phyloP scores from a whole-genome alignment of 2,888 invertebrate species.

The Cerastoderma edule region DNA sequence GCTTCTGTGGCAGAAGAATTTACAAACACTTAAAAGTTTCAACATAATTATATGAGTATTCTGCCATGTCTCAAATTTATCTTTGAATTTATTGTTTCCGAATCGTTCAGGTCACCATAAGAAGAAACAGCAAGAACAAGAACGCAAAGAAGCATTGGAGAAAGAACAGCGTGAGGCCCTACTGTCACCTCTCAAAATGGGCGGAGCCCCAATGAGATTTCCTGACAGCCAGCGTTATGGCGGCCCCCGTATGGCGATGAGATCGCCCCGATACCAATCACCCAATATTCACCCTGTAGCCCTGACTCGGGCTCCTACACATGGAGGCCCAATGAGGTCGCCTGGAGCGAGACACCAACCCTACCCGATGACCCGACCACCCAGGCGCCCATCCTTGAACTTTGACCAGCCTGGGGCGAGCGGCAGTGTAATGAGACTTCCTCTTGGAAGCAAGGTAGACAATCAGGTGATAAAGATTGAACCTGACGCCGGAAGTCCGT shows the following conservation, averaged over 20 bases:
- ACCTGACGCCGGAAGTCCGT: constrained; percentile 34
- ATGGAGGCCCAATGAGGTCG: constrained; percentile 26
- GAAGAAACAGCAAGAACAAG: constrained; percentile 51
- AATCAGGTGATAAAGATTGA: constrained; percentile 40
- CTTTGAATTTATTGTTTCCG: no score
- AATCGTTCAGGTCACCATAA: constrained; percentile 46
- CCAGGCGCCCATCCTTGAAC: constrained; percentile 25
- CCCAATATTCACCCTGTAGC: not conserved
- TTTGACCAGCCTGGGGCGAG: not conserved
- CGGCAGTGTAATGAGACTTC: constrained; percentile 13
- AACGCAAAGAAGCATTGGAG: constrained; percentile 24
- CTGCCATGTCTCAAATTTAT: no score
- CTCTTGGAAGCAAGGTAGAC: constrained; percentile 26
- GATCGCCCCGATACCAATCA: constrained; percentile 11
- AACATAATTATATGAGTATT: no score
- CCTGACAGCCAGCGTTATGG: constrained; percentile 1
- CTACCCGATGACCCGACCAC: constrained; percentile 41
- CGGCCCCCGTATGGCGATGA: constrained; percentile 7
- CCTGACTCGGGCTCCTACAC: constrained; percentile 12
- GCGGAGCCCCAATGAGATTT: not conserved
- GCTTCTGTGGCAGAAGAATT: no score
- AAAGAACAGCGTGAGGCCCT: constrained; percentile 11
- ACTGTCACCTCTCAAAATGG: not conserved
- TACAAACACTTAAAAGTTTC: no score
- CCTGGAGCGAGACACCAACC: constrained; percentile 43